A percentile compares a stretch with the other conserved stretches of the same genome.
Evolutionary conservation across 2,797 vertebrate species (phyloP).

Genomic region (Mormyrops attenuatus): DNA sequence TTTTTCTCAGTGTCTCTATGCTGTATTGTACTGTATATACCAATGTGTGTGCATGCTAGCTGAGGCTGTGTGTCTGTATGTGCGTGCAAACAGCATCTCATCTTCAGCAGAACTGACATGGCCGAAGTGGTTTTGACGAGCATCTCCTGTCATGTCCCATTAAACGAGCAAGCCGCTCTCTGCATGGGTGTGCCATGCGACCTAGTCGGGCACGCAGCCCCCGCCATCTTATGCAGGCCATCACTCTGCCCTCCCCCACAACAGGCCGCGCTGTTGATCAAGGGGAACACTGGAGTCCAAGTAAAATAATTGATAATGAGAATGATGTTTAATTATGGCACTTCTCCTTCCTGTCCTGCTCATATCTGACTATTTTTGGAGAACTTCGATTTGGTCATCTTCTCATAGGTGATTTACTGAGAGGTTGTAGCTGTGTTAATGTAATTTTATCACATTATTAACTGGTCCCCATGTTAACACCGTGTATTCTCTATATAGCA

Average conservation of each 20-base stretch:
- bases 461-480: background rate
- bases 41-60: constrained; percentile 30
- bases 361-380: constrained; percentile 2
- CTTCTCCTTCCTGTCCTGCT: background rate
- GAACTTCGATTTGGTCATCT: background rate
- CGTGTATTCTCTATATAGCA: background rate
- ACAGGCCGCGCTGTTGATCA: background rate
- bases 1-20: constrained; percentile 48
- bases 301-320: background rate
- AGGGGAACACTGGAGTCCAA: background rate
- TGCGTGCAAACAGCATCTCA: constrained; percentile 11
- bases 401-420: background rate
- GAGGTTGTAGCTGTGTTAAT: background rate
- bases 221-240: background rate
- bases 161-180: background rate
- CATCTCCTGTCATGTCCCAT: background rate
- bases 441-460: background rate
- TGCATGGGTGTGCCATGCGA: background rate
- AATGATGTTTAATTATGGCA: background rate
- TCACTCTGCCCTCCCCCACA: background rate
- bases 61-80: constrained; percentile 30
- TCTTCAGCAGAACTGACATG: background rate
- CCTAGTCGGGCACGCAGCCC: background rate
- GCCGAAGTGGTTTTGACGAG: background rate
- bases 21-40: constrained; percentile 21